These are phyloP conservation scores for Ceyx melanurus DNA, from an alignment of 2,113 vertebrate genomes.

Conservation along the genomic window DNA sequence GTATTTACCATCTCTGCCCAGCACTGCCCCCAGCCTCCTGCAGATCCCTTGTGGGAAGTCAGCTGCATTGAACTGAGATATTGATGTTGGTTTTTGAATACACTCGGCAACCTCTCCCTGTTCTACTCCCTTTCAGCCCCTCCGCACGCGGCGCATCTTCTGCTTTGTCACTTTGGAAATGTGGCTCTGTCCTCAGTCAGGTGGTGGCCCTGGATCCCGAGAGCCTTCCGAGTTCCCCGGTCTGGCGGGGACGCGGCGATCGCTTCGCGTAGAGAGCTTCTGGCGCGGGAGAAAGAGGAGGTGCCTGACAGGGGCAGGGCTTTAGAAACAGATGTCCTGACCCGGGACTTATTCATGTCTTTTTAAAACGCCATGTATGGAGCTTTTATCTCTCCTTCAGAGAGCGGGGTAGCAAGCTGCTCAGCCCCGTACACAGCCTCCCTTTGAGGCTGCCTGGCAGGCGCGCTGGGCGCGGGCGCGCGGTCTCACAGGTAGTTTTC, in stretches of 20 bases:
- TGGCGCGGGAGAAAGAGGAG: not conserved
- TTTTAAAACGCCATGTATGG: not conserved
- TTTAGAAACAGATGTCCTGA: slow-evolving; percentile 8
- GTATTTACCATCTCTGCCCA: not conserved
- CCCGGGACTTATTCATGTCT: not conserved
- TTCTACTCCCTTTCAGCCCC: not conserved
- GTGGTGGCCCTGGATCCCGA: not conserved
- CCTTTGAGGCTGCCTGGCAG: slow-evolving; percentile 17
- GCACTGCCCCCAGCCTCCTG: not conserved
- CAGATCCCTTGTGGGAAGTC: not conserved
- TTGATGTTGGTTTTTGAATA: not conserved
- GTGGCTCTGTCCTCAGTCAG: accelerated
- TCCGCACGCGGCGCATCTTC: not conserved
- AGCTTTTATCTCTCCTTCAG: slow-evolving; percentile 16
- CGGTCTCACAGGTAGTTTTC: slow-evolving; percentile 63
- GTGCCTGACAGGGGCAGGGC: not conserved
- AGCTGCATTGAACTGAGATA: not conserved
- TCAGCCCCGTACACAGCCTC: not conserved
- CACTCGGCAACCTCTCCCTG: not conserved
- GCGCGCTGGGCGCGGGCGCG: not conserved
- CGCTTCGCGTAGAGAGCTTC: not conserved
- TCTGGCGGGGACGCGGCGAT: not conserved
- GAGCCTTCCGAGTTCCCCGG: accelerated
- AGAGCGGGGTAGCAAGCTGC: not conserved
- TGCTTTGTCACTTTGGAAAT: not conserved